These are phyloP conservation scores for Crax fasciolata DNA, from an alignment of 2,797 vertebrate genomes.

Conservation along the genomic window DNA sequence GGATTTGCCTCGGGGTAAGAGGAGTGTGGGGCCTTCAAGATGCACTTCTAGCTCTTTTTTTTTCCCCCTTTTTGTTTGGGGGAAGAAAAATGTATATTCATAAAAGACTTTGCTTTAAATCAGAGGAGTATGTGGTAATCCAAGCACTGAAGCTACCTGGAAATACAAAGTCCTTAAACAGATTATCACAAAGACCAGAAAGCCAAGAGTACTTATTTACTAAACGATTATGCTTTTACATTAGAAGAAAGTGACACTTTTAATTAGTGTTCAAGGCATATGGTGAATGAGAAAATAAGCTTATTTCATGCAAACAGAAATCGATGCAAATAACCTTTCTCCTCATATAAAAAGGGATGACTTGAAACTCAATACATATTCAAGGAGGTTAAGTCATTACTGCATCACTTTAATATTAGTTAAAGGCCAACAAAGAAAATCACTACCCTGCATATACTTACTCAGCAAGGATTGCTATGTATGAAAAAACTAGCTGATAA, in stretches of 20 bases:
- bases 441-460: conserved; percentile 49
- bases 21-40: conserved; percentile 80
- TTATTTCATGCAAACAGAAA: conserved; percentile 84
- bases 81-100: not conserved
- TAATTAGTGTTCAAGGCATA: conserved; percentile 85
- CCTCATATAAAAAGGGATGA: conserved; percentile 79
- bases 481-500: not conserved
- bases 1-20: conserved; percentile 88
- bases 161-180: conserved; percentile 77
- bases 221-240: conserved; percentile 82
- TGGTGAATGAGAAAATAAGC: conserved; percentile 84
- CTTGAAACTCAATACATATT: conserved; percentile 84
- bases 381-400: conserved; percentile 80
- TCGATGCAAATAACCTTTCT: conserved; percentile 82
- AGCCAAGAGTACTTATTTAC: conserved; percentile 81
- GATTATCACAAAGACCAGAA: conserved; percentile 78
- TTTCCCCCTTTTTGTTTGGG: not conserved
- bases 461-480: conserved; percentile 21
- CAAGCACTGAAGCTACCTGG: conserved; percentile 73
- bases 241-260: conserved; percentile 85
- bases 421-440: conserved; percentile 73
- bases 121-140: conserved; percentile 40
- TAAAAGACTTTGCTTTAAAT: conserved; percentile 23
- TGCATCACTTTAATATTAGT: conserved; percentile 74
- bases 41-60: conserved; percentile 35